Conservation (phyloP, 2,888 invertebrate genomes). For the Epinotia brunnichana region DNA sequence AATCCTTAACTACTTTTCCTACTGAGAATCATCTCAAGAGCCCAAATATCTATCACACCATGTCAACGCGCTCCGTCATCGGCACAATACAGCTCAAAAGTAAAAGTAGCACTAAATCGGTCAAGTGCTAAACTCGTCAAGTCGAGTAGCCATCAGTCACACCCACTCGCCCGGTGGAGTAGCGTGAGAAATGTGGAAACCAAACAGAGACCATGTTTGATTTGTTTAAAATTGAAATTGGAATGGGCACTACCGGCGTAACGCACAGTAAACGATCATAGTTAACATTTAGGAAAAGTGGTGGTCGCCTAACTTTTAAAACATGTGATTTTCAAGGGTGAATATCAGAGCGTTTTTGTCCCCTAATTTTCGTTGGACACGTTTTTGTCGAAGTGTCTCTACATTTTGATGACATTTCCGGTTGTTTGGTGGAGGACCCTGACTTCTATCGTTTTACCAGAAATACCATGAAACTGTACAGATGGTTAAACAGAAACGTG, state of each 20-base stretch:
- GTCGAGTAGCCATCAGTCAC: slow-evolving; percentile 38
- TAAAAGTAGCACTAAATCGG: slow-evolving; percentile 37
- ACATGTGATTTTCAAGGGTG: not conserved
- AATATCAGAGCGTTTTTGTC: too few relatives aligned
- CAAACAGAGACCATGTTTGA: slow-evolving; percentile 23
- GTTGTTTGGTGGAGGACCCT: too few relatives aligned
- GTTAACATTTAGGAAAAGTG: not conserved
- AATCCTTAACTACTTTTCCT: not conserved
- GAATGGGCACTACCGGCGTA: slow-evolving; percentile 4
- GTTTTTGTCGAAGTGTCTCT: too few relatives aligned
- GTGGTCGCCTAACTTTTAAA: not conserved
- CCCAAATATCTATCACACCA: slow-evolving; percentile 4
- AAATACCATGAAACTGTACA: too few relatives aligned
- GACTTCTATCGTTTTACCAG: too few relatives aligned
- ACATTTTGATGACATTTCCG: too few relatives aligned
- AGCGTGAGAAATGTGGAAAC: slow-evolving; percentile 38
- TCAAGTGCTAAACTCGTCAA: slow-evolving; percentile 39
- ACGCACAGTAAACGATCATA: not conserved
- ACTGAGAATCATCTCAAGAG: not conserved
- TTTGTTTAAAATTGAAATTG: slow-evolving; percentile 20
- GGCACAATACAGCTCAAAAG: slow-evolving; percentile 26
- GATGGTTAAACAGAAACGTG: too few relatives aligned
- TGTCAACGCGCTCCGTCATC: slow-evolving; percentile 12
- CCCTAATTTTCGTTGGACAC: too few relatives aligned
- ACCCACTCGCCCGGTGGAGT: slow-evolving; percentile 37